Evolutionary conservation across 2,888 invertebrate species (phyloP), one percentile per base, ranked within the genome.

Genomic region (Cybosia mesomella): DNA sequence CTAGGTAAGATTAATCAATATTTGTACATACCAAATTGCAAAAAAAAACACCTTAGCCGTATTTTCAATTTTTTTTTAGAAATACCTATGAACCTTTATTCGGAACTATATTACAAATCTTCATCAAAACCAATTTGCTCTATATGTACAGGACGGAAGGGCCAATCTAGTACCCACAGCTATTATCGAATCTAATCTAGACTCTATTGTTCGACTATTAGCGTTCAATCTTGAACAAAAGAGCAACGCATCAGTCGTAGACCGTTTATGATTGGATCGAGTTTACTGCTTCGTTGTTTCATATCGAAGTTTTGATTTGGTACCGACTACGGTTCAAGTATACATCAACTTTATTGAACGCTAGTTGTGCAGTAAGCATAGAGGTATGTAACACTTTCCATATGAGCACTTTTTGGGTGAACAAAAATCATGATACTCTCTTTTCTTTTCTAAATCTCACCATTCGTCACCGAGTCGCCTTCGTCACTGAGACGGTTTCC

Each of bases 41-140:
- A 28, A 4, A 28, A 28, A 28, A 28, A 4, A 4, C 28, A 28
- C 2, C 28, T 28, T 5, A 28, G 28, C 3, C 28, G 28, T 28
- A 28, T 28, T 28, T 28, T 28, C 28, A 28, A 28, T 4, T 43
- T 18, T 0, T 43, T 43, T 0, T 43, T 18, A 18, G 11, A 54
- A 54, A 54, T 54, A 22, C 13, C 54, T 24, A 58, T n/a, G n/a
- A 28, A 32, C n/a, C 34, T 58, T 18, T 49, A 18, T n/a, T 49
- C n/a, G 18, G 28, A 39, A n/a, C 10, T 39, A 39, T 18, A 36
- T 8, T 15, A 49, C 32, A 61, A 71, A 70, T 54, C 64, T 68
- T 67, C 67, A 79, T 71, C 68, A 68, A 79, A 73, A 24, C 54
- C 71, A 76, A 73, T 79, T 71, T 63, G 15, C n/a, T 72, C 59